Conservation (phyloP, 2,797 vertebrate species). For the Thalassophryne amazonica region DNA sequence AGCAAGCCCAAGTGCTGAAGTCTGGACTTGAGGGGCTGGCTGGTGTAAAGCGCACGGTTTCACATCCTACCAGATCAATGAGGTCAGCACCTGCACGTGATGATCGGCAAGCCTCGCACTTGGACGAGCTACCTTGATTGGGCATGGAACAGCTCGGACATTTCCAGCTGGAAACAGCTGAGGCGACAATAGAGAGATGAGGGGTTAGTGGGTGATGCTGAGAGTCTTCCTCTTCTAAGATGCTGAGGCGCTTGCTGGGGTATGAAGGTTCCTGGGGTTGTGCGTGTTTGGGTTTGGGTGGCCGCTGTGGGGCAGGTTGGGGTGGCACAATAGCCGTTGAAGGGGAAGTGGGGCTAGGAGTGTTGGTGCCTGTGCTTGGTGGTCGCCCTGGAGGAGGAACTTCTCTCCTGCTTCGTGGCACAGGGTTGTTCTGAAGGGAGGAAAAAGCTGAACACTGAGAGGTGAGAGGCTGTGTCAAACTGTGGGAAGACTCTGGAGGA, state of each 20-base stretch:
- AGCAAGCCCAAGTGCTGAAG: constrained; percentile 94
- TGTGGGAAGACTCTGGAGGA: constrained; percentile 63
- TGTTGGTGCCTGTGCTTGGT: constrained; percentile 71
- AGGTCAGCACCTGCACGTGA: constrained; percentile 76
- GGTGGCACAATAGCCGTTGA: constrained; percentile 61
- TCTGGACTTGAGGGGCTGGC: constrained; percentile 94
- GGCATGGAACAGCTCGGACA: constrained; percentile 82
- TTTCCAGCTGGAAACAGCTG: constrained; percentile 76
- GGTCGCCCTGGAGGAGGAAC: constrained; percentile 84
- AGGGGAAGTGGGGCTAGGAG: constrained; percentile 70
- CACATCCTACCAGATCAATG: constrained; percentile 86
- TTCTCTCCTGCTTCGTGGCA: constrained; percentile 94
- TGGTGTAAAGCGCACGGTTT: constrained; percentile 89
- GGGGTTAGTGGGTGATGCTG: constrained; percentile 54
- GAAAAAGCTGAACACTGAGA: constrained; percentile 82
- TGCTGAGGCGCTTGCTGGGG: constrained; percentile 85
- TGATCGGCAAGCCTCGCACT: constrained; percentile 79
- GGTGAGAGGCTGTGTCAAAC: constrained; percentile 61
- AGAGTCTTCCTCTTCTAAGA: constrained; percentile 87
- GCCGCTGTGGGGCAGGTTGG: constrained; percentile 68
- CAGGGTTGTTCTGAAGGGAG: constrained; percentile 92
- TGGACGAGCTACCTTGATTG: constrained; percentile 56
- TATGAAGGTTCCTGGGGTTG: constrained; percentile 81
- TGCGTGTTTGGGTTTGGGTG: constrained; percentile 74
- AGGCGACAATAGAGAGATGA: constrained; percentile 38